These are phyloP conservation scores for Xanthia icteritia DNA, from an alignment of 2,888 invertebrate species.

Conservation along the genomic window DNA sequence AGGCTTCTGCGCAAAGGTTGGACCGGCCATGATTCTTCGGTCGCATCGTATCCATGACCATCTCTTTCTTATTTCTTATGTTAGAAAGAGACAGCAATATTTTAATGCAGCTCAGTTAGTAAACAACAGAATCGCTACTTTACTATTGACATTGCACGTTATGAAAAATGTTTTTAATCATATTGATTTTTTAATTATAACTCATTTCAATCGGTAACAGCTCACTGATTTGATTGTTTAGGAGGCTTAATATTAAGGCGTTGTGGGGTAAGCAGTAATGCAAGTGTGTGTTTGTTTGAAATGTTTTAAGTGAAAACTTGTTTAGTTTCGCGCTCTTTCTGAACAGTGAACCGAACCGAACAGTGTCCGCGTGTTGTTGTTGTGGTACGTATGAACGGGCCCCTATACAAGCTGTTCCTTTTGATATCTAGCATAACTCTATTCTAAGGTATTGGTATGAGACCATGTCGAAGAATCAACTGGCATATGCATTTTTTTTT, in stretches of 20 bases:
- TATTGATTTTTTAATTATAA: slow-evolving; percentile 13
- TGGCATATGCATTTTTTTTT: too few relatives aligned
- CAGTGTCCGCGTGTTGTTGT: too few relatives aligned
- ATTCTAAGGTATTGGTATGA: too few relatives aligned
- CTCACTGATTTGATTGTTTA: slow-evolving; percentile 41
- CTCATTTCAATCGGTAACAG: slow-evolving; percentile 46
- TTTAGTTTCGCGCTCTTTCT: too few relatives aligned
- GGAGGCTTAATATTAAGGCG: slow-evolving; percentile 54
- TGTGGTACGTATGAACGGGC: too few relatives aligned
- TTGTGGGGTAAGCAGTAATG: slow-evolving; percentile 13
- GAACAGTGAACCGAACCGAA: too few relatives aligned
- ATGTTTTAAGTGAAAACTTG: too few relatives aligned
- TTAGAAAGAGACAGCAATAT: neutral
- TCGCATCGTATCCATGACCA: neutral
- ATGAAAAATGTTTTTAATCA: neutral
- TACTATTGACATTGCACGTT: slow-evolving; percentile 63
- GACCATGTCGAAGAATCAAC: too few relatives aligned
- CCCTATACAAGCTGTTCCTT: too few relatives aligned
- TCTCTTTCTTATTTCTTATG: neutral
- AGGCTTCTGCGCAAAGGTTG: too few relatives aligned
- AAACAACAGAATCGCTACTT: slow-evolving; percentile 41
- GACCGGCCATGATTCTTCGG: too few relatives aligned
- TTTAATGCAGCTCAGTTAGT: neutral
- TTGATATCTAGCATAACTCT: too few relatives aligned
- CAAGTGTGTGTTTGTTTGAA: neutral